Evolutionary conservation across 2,797 vertebrate genomes (phyloP), one percentile per base, ranked within the genome.

Genomic region (Alfaro cultratus): DNA sequence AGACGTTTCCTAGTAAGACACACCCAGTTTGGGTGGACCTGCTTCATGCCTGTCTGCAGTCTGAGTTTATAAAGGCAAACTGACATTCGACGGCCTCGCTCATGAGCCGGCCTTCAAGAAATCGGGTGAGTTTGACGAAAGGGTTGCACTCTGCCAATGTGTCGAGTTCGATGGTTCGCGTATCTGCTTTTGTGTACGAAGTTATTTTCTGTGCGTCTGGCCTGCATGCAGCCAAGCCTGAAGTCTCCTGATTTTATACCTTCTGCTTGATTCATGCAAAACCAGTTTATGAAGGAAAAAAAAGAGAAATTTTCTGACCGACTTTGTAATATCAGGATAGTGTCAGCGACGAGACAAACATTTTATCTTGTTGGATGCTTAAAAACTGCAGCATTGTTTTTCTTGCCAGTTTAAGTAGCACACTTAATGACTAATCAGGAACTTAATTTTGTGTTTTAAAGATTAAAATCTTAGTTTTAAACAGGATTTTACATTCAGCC

Each of bases 21-120:
- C 98, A 97, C 97, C 95, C 95, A 91, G 92, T 95, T 90, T 89
- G 92, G 95, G 96, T 95, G 93, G 95, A 95, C 91, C 93, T 76
- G 76, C 89, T 90, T 29, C 90, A 89, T 86, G 76, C 76, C 88
- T 81, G 88, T 86, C 90, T 82, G 88, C 91, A 92, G 88, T 92
- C 88, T 85, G 93, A 90, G 88, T 94, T 94, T 96, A 96, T 95
- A 96, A 96, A 94, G 88, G 90, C 87, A 74, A 92, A 80, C 86
- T 81, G 90, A 76, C 76, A 87, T 85, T 91, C 80, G 86, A 75
- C 80, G 92, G 83, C 87, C 86, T 90, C 77, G 94, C 93, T 93
- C 95, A 95, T 93, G 95, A 97, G 96, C 96, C 94, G 96, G 94
- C 83, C 93, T 94, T 92, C 94, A 74, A 90, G 93, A 93, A 95